Conservation (phyloP, 2,113 vertebrate species). For the Chaenocephalus aceratus region DNA sequence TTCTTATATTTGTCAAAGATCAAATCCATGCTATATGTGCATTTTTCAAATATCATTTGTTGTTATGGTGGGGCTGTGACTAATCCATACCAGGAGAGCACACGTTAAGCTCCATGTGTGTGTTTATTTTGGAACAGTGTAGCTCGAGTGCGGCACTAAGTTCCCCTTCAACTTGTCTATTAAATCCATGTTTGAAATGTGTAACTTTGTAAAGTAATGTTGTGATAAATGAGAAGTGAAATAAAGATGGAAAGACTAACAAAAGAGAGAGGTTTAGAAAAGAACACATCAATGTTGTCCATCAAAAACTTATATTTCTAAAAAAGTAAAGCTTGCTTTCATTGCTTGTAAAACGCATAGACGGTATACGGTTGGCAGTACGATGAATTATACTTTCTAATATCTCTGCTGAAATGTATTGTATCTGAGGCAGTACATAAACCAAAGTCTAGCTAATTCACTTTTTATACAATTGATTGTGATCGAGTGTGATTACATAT, state of each 20-base stretch:
- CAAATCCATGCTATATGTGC: constrained; percentile 4
- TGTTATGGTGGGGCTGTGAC: neutral
- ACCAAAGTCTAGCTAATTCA: neutral
- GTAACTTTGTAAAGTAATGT: constrained; percentile 20
- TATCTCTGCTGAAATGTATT: neutral
- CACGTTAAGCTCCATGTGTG: constrained; percentile 1
- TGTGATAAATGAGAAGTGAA: neutral
- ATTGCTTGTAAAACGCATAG: neutral
- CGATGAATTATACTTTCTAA: neutral
- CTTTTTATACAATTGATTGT: too few species aligned
- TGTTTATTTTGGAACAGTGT: neutral
- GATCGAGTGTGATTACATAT: too few species aligned
- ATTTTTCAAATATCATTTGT: neutral
- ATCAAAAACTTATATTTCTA: neutral
- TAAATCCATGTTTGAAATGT: constrained; percentile 9
- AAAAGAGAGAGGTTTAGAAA: neutral
- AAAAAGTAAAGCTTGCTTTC: neutral
- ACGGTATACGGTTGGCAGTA: neutral
- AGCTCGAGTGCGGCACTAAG: neutral
- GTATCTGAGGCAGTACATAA: neutral
- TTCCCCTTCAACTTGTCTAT: neutral
- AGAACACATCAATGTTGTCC: neutral
- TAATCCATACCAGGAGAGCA: constrained; percentile 2
- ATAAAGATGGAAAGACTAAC: neutral
- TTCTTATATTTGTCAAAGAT: constrained; percentile 39